phyloP scores from a whole-genome alignment of 2,888 invertebrate species.

The Archaeoteleia sp. region DNA sequence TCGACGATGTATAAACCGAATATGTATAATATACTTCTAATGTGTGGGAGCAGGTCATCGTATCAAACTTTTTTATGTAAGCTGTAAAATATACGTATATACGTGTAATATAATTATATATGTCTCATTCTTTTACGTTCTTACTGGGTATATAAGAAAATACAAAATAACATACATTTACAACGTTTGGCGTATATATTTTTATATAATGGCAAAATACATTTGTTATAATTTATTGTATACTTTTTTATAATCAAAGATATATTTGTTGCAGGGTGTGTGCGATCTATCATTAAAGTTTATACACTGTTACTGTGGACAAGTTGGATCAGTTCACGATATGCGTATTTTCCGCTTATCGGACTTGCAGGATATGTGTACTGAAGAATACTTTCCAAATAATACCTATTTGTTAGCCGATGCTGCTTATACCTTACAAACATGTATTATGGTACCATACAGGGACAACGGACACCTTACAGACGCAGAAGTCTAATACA shows the following conservation, averaged over 20 bases:
- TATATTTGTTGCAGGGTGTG: no score
- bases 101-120: no score
- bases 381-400: constrained; percentile 24
- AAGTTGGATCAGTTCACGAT: constrained; percentile 45
- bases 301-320: neutral
- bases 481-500: constrained; percentile 29
- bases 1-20: no score
- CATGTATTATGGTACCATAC: constrained; percentile 43
- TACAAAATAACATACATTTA: no score
- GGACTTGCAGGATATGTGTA: constrained; percentile 20
- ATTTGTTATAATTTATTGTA: constrained; percentile 2
- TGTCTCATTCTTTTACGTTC: no score
- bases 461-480: constrained; percentile 38
- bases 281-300: neutral
- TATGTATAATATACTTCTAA: no score
- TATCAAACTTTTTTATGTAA: no score
- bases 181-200: no score
- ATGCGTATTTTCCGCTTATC: constrained; percentile 36
- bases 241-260: neutral
- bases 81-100: no score
- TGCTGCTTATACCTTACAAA: constrained; percentile 36
- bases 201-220: no score
- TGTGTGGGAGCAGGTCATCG: no score
- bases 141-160: neutral
- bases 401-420: constrained; percentile 37